Base-by-base conservation (phyloP, 2,797 vertebrate genomes). In the Pygocentrus nattereri region DNA sequence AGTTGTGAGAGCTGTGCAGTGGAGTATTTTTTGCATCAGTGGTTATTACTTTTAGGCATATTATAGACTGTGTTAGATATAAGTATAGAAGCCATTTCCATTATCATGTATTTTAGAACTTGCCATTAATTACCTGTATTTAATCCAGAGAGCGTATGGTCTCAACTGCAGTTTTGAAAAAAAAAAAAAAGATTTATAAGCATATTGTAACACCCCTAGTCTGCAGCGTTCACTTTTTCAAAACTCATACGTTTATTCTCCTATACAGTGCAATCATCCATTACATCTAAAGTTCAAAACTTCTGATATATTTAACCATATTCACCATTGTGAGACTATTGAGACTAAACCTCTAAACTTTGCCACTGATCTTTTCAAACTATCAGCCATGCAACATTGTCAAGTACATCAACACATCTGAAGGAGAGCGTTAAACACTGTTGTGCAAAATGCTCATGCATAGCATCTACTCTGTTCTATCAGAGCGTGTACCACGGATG, bases 401-500 rank as follows among this genome's bases (percentile, higher is more conserved):
- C 10, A 16, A 41, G 64, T 38, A n/a, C 18, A 41, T 68, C 38
- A 38, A n/a, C 19, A 30, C 23, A 49, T 4, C 49, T 2, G 25
- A 4, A 47, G 18, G 3, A 41, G n/a, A 67, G 38, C n/a, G 4
- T 12, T 15, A 68, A 68, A 23, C 31, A 41, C n/a, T 44, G 21
- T 44, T 7, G 34, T 68, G 31, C 62, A 23, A 67, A 62, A 62
- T 62, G 59, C 15, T 62, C 59, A 62, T 7, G 27, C 27, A 61
- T 59, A 15, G 21, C 25, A 13, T 62, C 38, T 71, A 49, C 58
- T 59, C 19, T 54, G 54, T 67, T 81, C 76, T 77, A 25, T 31
- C 85, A 95, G 93, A 94, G 88, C 93, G 93, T 3, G 90, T 89
- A 1, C 74, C 91, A 58, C 89, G 96, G 38, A 93, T 96, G 86